Percentiles rank a stretch among this genome's conserved stretches.
These are phyloP conservation scores for Miltochrista miniata DNA, from an alignment of 2,888 invertebrate genomes.

Conservation along the genomic window DNA sequence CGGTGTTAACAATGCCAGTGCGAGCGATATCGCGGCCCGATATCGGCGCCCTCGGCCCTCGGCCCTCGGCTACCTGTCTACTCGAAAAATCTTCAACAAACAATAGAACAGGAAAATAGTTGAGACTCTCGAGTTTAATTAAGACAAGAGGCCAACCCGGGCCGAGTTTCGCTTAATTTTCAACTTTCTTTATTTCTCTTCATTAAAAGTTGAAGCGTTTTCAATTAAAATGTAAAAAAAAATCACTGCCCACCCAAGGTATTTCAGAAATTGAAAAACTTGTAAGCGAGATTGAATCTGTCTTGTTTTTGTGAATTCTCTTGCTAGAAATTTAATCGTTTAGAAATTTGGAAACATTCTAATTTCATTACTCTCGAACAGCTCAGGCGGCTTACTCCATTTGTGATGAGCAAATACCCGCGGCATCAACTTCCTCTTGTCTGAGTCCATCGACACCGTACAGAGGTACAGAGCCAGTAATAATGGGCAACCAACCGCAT, in stretches of 20 bases:
- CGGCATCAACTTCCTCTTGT: no score
- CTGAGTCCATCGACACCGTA: no score
- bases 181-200: conserved; percentile 56
- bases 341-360: no score
- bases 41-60: conserved; percentile 31
- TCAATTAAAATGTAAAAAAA: conserved; percentile 62
- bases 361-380: no score
- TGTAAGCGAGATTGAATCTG: conserved; percentile 25
- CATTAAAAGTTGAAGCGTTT: conserved; percentile 66
- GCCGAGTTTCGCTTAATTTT: conserved; percentile 36
- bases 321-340: neutral
- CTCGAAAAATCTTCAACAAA: conserved; percentile 38
- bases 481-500: no score
- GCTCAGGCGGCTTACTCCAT: no score
- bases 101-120: conserved; percentile 52
- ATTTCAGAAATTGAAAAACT: conserved; percentile 23
- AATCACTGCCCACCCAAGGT: conserved; percentile 24
- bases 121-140: conserved; percentile 52
- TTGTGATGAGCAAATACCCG: no score
- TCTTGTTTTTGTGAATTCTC: conserved; percentile 22
- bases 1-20: no score
- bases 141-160: conserved; percentile 44
- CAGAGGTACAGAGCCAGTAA: no score
- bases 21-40: conserved; percentile 24
- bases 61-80: conserved; percentile 1